Conservation (phyloP, 2,888 invertebrate genomes). For the Stenodema calcarata region DNA sequence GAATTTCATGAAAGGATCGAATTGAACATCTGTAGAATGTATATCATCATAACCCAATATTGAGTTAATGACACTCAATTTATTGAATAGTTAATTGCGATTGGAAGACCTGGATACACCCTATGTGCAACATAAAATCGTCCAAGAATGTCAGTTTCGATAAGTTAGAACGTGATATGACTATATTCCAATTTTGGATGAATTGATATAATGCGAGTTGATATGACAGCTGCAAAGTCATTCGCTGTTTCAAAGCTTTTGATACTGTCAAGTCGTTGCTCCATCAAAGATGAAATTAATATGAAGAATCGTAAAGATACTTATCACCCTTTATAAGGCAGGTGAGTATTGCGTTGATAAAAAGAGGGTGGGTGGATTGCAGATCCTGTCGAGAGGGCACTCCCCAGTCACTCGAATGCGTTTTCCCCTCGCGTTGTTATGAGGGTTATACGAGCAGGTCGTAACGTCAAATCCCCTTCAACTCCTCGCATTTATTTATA, state of each 20-base stretch:
- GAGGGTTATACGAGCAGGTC: not conserved
- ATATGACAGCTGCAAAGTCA: not conserved
- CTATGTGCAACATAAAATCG: too few species aligned
- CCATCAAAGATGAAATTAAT: not conserved
- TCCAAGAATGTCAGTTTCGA: too few species aligned
- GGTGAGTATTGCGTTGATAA: not conserved
- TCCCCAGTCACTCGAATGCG: not conserved
- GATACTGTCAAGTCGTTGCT: not conserved
- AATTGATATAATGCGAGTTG: not conserved
- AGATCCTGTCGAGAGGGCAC: not conserved
- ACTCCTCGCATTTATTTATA: slow-evolving; percentile 30
- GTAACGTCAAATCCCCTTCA: slow-evolving; percentile 30
- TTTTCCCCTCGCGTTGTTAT: not conserved
- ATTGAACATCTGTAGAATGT: too few species aligned
- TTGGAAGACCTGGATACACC: too few species aligned
- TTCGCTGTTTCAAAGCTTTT: not conserved
- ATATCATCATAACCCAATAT: too few species aligned
- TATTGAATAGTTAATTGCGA: too few species aligned
- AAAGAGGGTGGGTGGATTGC: not conserved
- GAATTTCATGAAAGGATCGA: too few species aligned
- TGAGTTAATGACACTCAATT: too few species aligned
- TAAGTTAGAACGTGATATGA: too few species aligned
- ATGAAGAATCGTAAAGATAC: not conserved
- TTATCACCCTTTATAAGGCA: not conserved
- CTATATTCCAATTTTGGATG: not conserved